phyloP scores from a whole-genome alignment of 2,888 invertebrate species.

The Sphaeridia pumilis region DNA sequence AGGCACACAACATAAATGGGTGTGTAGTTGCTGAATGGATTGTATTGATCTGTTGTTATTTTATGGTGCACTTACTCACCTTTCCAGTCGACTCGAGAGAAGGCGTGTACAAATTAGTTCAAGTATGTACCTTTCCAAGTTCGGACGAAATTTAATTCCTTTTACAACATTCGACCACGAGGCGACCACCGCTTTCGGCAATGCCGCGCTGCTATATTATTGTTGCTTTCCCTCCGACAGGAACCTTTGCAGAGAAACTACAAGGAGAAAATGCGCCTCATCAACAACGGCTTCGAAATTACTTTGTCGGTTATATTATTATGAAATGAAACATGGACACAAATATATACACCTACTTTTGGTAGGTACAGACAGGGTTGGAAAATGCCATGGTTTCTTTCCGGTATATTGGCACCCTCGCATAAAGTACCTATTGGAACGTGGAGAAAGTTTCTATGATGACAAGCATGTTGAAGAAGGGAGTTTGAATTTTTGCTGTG shows the following conservation, averaged over 20 bases:
- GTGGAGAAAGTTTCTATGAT: no score
- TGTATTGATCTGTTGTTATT: constrained; percentile 1
- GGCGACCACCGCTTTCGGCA: neutral
- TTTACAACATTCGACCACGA: neutral
- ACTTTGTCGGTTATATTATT: no score
- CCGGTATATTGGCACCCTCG: no score
- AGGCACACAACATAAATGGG: constrained; percentile 1
- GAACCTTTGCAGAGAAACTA: neutral
- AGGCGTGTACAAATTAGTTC: constrained; percentile 4
- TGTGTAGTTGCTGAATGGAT: constrained; percentile 4
- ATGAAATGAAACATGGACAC: no score
- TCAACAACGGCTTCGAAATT: no score
- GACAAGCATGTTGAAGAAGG: no score
- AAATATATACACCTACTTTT: no score
- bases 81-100: neutral
- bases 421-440: no score
- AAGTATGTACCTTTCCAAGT: neutral
- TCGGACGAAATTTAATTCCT: constrained; percentile 4
- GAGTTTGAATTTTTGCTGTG: no score
- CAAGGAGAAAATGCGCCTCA: neutral
- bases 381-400: no score
- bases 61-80: no score
- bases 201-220: neutral
- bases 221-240: neutral
- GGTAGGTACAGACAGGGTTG: no score